These are phyloP conservation scores for Carterocephalus palaemon DNA, from an alignment of 2,888 invertebrate genomes.

Conservation along the genomic window DNA sequence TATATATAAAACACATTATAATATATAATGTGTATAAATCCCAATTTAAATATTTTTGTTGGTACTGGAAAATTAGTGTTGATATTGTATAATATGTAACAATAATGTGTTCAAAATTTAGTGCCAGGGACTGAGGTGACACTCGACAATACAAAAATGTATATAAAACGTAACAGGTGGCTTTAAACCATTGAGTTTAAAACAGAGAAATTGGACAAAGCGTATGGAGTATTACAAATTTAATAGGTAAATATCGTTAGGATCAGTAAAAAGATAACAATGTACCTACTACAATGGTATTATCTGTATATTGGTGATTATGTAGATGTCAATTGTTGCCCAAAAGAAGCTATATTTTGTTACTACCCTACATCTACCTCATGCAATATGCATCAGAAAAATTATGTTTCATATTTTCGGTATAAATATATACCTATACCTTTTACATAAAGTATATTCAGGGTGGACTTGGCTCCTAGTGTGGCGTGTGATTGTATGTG, in stretches of 20 bases:
- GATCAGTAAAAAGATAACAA: no score
- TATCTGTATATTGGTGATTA: no score
- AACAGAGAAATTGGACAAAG: neutral
- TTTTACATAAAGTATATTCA: conserved; percentile 5
- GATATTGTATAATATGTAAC: conserved; percentile 30
- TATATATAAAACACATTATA: no score
- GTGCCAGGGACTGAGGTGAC: conserved; percentile 41
- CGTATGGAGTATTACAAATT: no score
- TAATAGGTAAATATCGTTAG: no score
- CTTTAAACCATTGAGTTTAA: conserved; percentile 1
- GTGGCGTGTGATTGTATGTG: conserved; percentile 17
- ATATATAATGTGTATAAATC: no score
- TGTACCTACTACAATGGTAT: no score
- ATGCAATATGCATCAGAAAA: neutral
- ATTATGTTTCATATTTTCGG: neutral
- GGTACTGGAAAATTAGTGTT: conserved; percentile 1
- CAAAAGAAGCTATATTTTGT: neutral
- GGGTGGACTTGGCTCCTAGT: no score
- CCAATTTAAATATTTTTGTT: conserved; percentile 3
- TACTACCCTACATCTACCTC: conserved; percentile 1
- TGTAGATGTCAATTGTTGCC: neutral
- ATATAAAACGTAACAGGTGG: conserved; percentile 2
- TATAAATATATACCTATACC: neutral
- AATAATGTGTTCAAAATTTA: conserved; percentile 60
- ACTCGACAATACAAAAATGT: conserved; percentile 23